Conservation (phyloP, 2,113 vertebrate genomes). For the Dicrurus megarhynchus region DNA sequence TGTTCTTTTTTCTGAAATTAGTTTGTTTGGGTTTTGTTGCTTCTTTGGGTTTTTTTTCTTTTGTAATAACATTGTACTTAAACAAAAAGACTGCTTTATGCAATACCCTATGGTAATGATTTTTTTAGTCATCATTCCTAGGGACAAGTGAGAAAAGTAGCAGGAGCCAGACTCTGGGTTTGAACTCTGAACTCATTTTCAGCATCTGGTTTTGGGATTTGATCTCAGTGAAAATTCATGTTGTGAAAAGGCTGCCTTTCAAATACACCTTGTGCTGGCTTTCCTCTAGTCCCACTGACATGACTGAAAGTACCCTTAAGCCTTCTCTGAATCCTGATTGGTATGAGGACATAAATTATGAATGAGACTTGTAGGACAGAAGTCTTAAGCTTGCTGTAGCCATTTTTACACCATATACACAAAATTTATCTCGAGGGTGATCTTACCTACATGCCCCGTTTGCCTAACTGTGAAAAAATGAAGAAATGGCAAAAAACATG, state of each 20-base stretch:
- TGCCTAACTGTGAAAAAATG: not conserved
- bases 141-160: not conserved
- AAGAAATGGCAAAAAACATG: not conserved
- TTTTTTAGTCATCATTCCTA: not conserved
- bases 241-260: not conserved
- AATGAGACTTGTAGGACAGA: not conserved
- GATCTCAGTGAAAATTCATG: not conserved
- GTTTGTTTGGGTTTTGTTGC: not conserved
- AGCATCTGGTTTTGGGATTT: constrained; percentile 18
- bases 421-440: not conserved
- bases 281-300: not conserved
- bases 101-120: not conserved
- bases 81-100: not conserved
- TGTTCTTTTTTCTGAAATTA: not conserved
- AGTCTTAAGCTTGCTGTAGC: not conserved
- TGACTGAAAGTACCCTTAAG: not conserved
- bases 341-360: not conserved
- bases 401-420: not conserved
- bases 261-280: not conserved
- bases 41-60: not conserved
- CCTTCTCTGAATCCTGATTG: not conserved
- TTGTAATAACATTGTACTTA: not conserved
- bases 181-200: not conserved
- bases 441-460: not conserved
- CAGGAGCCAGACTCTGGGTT: not conserved